Percentiles rank a stretch among this genome's conserved stretches.
phyloP scores from a whole-genome alignment of 2,113 vertebrate species.

The Perca flavescens region DNA sequence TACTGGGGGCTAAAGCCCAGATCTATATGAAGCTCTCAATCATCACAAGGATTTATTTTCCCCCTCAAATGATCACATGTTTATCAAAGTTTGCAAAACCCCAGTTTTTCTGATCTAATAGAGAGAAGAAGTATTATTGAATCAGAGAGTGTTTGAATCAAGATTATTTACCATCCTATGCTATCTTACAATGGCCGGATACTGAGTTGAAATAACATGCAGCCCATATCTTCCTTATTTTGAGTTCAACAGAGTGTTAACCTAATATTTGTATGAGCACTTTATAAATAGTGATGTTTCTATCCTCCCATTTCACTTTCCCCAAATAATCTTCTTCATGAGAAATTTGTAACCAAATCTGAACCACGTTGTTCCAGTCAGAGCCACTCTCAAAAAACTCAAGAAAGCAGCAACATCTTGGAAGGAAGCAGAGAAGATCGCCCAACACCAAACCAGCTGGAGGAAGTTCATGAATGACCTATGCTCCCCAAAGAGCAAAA shows the following conservation, averaged over 20 bases:
- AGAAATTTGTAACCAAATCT: slow-evolving; percentile 13
- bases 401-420: too few species aligned
- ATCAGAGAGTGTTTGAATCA: slow-evolving; percentile 22
- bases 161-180: slow-evolving; percentile 25
- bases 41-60: slow-evolving; percentile 20
- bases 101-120: not conserved
- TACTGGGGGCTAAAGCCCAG: slow-evolving; percentile 5
- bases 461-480: too few species aligned
- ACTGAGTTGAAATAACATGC: slow-evolving; percentile 64
- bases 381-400: not conserved
- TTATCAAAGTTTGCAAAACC: not conserved
- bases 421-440: too few species aligned
- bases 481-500: too few species aligned
- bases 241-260: slow-evolving; percentile 70
- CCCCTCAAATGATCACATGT: slow-evolving; percentile 17
- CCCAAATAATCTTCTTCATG: slow-evolving; percentile 33
- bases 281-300: slow-evolving; percentile 71
- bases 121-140: not conserved
- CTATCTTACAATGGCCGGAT: slow-evolving; percentile 79
- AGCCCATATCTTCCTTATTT: slow-evolving; percentile 78
- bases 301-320: slow-evolving; percentile 50
- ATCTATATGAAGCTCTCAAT: slow-evolving; percentile 1
- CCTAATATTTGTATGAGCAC: slow-evolving; percentile 72
- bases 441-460: too few species aligned
- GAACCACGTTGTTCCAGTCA: not conserved